Percentiles rank a stretch among this genome's conserved stretches.
Conservation (phyloP, 1,140 invertebrate genomes). For the Zeugodacus cucurbitae region DNA sequence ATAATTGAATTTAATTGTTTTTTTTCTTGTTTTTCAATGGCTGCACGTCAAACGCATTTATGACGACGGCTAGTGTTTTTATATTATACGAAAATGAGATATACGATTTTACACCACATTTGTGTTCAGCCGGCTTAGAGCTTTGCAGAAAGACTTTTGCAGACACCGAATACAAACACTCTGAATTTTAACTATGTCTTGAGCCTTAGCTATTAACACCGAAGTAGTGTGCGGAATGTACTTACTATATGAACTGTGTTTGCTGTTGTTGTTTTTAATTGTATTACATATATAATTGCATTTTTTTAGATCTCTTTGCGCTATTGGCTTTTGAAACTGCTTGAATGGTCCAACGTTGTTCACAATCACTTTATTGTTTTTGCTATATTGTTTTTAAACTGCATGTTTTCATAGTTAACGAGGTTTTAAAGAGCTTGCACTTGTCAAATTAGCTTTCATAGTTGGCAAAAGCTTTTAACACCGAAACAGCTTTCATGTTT, state of each 20-base stretch:
- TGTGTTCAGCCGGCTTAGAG: constrained; percentile 5
- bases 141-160: not conserved
- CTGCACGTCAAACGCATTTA: not conserved
- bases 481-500: too few relatives aligned
- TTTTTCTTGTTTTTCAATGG: not conserved
- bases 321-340: not conserved
- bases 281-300: too few relatives aligned
- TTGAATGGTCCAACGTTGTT: not conserved
- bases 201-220: too few relatives aligned
- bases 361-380: not conserved
- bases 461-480: not conserved
- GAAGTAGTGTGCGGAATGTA: not conserved
- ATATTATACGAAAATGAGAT: not conserved
- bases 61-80: not conserved
- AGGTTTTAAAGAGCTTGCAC: not conserved
- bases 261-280: not conserved
- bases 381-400: not conserved
- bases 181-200: too few relatives aligned
- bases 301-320: not conserved
- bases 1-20: not conserved
- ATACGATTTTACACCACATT: constrained; percentile 33
- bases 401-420: not conserved
- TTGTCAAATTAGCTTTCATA: not conserved
- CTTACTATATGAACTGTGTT: not conserved
- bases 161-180: not conserved